phyloP scores from a whole-genome alignment of 2,888 invertebrate genomes.

The Amiota mariae region DNA sequence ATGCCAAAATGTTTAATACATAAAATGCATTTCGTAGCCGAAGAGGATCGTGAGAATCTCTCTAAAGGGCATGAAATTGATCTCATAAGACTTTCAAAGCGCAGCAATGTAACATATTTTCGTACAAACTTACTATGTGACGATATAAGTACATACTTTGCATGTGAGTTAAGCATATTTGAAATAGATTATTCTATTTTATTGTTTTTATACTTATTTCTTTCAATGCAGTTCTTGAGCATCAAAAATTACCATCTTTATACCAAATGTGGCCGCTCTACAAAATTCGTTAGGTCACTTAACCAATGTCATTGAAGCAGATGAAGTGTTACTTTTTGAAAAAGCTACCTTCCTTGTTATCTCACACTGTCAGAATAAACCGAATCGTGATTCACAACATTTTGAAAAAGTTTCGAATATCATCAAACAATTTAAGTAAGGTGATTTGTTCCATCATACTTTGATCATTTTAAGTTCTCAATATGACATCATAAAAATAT shows the following conservation, averaged over 20 bases:
- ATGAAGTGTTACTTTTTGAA: slow-evolving; percentile 98
- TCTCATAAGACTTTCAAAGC: slow-evolving; percentile 89
- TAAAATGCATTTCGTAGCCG: slow-evolving; percentile 98
- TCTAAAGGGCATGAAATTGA: slow-evolving; percentile 93
- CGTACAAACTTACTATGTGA: no score
- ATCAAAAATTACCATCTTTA: slow-evolving; percentile 98
- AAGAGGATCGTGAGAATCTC: slow-evolving; percentile 94
- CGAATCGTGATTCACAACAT: slow-evolving; percentile 95
- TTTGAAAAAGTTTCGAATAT: slow-evolving; percentile 99
- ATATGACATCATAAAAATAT: no score
- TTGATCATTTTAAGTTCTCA: no score
- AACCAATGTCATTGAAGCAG: slow-evolving; percentile 97
- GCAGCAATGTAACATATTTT: slow-evolving; percentile 95
- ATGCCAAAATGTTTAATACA: slow-evolving; percentile 98
- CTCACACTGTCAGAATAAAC: slow-evolving; percentile 93
- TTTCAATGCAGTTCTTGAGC: slow-evolving; percentile 90
- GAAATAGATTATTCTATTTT: no score
- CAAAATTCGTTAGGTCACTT: slow-evolving; percentile 96
- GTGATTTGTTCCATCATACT: slow-evolving; percentile 97
- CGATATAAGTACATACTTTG: no score
- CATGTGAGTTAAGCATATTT: no score
- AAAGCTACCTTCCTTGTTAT: slow-evolving; percentile 98
- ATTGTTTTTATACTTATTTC: background rate
- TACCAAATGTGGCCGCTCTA: slow-evolving; percentile 96
- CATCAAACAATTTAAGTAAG: slow-evolving; percentile 99